Conservation (phyloP, 1,140 invertebrate species). For the Anastatus disparis region DNA sequence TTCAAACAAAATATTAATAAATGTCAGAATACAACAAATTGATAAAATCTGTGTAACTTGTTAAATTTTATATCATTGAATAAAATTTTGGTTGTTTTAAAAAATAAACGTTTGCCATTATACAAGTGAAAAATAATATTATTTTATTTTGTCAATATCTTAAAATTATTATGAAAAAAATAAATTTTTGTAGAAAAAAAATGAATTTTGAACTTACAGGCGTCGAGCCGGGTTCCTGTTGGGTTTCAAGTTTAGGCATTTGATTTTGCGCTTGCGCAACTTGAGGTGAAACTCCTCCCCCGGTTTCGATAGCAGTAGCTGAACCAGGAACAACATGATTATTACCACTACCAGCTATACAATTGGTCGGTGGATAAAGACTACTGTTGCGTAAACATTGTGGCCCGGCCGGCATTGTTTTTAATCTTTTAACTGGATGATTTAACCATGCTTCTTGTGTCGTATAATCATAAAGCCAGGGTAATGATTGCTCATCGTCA, state of each 20-base stretch:
- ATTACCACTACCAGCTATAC: not conserved
- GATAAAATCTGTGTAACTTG: too few relatives aligned
- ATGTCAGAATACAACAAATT: too few relatives aligned
- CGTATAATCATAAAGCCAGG: constrained; percentile 89
- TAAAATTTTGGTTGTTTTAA: too few relatives aligned
- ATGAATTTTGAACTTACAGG: constrained; percentile 49
- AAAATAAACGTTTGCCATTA: too few relatives aligned
- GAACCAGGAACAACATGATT: too few relatives aligned
- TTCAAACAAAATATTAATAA: too few relatives aligned
- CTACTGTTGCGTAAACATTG: not conserved
- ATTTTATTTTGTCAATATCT: too few relatives aligned
- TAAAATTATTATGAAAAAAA: too few relatives aligned
- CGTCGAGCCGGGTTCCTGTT: constrained; percentile 60
- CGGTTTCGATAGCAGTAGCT: constrained; percentile 22
- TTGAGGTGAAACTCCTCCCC: not conserved
- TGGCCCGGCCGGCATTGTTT: not conserved
- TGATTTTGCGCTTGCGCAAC: constrained; percentile 5
- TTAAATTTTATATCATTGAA: too few relatives aligned
- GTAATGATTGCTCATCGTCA: constrained; percentile 82
- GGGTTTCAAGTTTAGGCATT: constrained; percentile 52
- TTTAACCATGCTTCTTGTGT: constrained; percentile 87
- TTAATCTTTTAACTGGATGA: constrained; percentile 86
- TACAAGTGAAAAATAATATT: too few relatives aligned
- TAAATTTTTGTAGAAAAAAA: too few relatives aligned
- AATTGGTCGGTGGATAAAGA: constrained; percentile 37